phyloP scores from a whole-genome alignment of 2,797 vertebrate species.

The Manis pentadactyla region DNA sequence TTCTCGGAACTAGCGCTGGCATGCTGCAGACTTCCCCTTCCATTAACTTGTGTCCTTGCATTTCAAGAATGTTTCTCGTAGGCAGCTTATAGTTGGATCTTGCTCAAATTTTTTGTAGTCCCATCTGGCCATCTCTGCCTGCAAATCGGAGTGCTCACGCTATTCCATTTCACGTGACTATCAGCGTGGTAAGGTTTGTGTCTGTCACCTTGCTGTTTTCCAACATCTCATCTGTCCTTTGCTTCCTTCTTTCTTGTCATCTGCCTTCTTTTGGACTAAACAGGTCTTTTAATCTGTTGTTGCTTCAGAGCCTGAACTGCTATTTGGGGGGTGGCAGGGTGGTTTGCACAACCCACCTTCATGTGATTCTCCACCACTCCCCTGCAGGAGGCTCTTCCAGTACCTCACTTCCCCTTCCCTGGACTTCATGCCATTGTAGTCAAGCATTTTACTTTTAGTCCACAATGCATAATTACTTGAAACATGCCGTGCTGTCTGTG shows the following conservation, averaged over 20 bases:
- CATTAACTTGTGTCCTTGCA: background rate
- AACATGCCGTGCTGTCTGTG: background rate
- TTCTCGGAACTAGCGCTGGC: background rate
- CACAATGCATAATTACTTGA: too few relatives aligned
- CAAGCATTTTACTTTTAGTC: too few relatives aligned
- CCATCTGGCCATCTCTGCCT: background rate
- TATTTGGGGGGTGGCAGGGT: too few relatives aligned
- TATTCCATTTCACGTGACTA: fast-evolving
- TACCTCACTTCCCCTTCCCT: too few relatives aligned
- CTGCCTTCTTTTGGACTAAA: background rate
- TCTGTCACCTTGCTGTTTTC: too few relatives aligned
- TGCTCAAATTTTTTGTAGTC: background rate
- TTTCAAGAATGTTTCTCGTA: background rate
- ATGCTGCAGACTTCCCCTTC: background rate
- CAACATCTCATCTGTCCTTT: too few relatives aligned
- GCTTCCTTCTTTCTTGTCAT: background rate
- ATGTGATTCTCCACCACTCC: too few relatives aligned
- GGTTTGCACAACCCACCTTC: too few relatives aligned
- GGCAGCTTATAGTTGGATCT: background rate
- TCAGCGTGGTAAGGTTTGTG: fast-evolving
- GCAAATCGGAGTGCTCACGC: background rate
- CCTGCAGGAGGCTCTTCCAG: too few relatives aligned
- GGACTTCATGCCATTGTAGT: too few relatives aligned
- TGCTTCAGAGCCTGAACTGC: fast-evolving
- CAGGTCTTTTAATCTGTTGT: too few relatives aligned